Evolutionary conservation across 1,140 invertebrate species (phyloP).

Genomic region (Papilio machaon): DNA sequence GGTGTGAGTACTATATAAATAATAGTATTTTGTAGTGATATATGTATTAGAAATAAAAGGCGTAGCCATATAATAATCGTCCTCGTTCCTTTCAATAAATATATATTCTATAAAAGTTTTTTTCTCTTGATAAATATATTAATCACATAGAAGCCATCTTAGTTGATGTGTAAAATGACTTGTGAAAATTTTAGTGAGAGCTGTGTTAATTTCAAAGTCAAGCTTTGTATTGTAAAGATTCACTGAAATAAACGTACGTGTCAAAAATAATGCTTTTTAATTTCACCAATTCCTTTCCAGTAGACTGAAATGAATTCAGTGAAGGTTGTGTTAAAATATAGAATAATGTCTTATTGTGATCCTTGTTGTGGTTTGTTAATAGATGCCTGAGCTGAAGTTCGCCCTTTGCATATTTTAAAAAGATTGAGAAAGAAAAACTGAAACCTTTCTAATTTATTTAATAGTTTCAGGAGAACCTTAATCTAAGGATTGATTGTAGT

Average conservation of each 20-base stretch:
- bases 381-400: background rate
- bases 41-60: constrained; percentile 2
- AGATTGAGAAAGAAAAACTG: background rate
- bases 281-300: background rate
- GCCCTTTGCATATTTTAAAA: background rate
- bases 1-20: background rate
- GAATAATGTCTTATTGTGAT: background rate
- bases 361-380: too few species aligned
- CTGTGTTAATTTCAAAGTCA: background rate
- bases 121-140: background rate
- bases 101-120: background rate
- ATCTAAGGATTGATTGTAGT: too few species aligned
- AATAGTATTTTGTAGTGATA: constrained; percentile 5
- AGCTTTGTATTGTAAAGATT: background rate
- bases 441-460: too few species aligned
- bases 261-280: background rate
- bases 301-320: background rate
- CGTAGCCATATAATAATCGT: constrained; percentile 10
- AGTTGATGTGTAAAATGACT: background rate
- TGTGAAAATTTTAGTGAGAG: background rate
- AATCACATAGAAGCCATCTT: background rate
- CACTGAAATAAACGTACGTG: background rate
- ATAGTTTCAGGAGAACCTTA: too few species aligned
- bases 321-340: background rate
- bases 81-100: constrained; percentile 8